Evolutionary conservation across 2,888 invertebrate species (phyloP).

Genomic region (Smittia aterrima): DNA sequence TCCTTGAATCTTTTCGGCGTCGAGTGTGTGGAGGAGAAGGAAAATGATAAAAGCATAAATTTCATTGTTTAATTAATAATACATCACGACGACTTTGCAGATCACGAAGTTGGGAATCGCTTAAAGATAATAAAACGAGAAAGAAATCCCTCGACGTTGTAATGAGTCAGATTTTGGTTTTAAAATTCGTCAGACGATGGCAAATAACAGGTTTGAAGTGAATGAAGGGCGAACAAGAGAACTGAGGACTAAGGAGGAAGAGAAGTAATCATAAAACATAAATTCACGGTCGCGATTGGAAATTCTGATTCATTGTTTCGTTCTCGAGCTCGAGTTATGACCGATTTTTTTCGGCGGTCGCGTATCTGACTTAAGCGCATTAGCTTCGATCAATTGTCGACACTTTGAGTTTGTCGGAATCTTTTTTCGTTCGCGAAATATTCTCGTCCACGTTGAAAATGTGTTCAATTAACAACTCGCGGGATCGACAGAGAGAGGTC

Average conservation of each 20-base stretch:
- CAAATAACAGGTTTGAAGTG: neutral
- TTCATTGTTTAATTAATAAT: conserved; percentile 3
- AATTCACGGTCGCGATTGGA: too few species aligned
- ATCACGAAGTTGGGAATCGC: neutral
- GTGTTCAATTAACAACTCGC: conserved; percentile 4
- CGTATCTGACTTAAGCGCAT: too few species aligned
- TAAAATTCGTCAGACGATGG: neutral
- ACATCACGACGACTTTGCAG: conserved; percentile 2
- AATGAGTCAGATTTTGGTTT: neutral
- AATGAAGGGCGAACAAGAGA: neutral
- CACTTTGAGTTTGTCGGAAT: too few species aligned
- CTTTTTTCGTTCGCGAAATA: too few species aligned
- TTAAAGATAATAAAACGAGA: neutral
- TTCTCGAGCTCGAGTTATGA: too few species aligned
- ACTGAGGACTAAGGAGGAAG: too few species aligned
- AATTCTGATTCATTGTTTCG: too few species aligned
- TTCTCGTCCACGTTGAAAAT: too few species aligned
- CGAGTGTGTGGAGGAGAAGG: neutral
- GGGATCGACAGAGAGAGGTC: neutral
- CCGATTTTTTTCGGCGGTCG: too few species aligned
- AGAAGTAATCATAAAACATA: too few species aligned
- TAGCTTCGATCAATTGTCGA: too few species aligned
- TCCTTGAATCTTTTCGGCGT: neutral
- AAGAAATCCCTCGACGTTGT: neutral
- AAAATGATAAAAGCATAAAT: conserved; percentile 8